These are phyloP conservation scores for Prochilodus magdalenae DNA, from an alignment of 2,113 vertebrate genomes.

Conservation along the genomic window DNA sequence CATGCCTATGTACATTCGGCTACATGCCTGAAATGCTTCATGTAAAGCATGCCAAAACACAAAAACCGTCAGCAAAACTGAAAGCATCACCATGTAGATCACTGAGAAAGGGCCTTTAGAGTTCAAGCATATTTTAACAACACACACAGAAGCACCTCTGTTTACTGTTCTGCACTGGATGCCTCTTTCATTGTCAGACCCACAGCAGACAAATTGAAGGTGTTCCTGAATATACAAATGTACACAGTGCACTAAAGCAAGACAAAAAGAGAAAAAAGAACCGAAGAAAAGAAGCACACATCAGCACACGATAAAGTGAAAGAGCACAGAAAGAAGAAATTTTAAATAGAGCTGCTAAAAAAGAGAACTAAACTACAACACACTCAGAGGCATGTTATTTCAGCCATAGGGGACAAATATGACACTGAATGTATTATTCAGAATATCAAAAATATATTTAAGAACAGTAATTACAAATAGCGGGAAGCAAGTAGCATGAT, in stretches of 20 bases:
- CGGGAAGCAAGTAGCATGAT: neutral
- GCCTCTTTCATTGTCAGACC: constrained; percentile 6
- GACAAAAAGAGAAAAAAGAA: too few species aligned
- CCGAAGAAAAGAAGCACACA: neutral
- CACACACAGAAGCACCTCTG: neutral
- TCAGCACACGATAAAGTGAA: neutral
- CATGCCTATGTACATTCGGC: too few species aligned
- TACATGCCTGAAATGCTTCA: too few species aligned
- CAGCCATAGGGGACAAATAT: neutral
- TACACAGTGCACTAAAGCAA: neutral
- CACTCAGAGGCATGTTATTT: neutral
- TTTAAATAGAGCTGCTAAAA: neutral
- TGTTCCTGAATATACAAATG: neutral
- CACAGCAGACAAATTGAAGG: constrained; percentile 25
- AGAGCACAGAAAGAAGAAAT: neutral
- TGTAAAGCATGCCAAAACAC: too few species aligned
- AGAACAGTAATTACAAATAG: neutral
- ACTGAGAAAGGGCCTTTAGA: too few species aligned
- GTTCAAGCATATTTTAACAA: neutral
- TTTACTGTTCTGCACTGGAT: neutral
- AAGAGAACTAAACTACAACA: neutral
- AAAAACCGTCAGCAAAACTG: too few species aligned
- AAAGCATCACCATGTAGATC: too few species aligned
- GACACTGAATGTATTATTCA: neutral
- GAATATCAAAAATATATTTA: neutral